phyloP scores from a whole-genome alignment of 2,113 vertebrate genomes.

The Cyanoramphus novaezelandiae region DNA sequence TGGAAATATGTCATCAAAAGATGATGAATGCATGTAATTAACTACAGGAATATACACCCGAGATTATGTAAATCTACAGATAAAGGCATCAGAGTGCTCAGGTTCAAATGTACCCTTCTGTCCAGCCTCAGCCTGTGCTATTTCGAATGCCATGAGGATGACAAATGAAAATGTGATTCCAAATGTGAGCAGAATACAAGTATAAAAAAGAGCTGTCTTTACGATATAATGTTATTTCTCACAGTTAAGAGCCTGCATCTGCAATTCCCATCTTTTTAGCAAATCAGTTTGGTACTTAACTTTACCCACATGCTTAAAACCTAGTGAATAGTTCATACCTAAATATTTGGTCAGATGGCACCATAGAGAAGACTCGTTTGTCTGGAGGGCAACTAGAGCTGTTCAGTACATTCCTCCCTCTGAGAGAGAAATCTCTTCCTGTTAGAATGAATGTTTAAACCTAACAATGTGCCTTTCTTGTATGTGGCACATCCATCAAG shows the following conservation, averaged over 20 bases:
- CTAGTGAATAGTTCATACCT: not conserved
- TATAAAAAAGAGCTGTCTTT: not conserved
- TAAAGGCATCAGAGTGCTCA: not conserved
- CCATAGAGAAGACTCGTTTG: not conserved
- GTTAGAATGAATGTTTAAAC: not conserved
- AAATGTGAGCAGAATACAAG: not conserved
- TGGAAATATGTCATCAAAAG: constrained; percentile 21
- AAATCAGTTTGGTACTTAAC: not conserved
- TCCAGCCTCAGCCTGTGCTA: not conserved
- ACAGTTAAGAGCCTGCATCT: not conserved
- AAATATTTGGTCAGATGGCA: not conserved
- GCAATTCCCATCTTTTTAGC: not conserved
- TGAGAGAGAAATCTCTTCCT: not conserved
- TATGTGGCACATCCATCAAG: not conserved
- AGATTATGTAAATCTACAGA: constrained; percentile 14
- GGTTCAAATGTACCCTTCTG: not conserved
- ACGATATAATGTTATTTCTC: not conserved
- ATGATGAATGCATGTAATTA: constrained; percentile 52
- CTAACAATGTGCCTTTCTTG: rapidly evolving
- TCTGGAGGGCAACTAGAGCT: not conserved
- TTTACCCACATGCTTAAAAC: not conserved
- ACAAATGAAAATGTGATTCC: not conserved
- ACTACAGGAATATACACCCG: not conserved
- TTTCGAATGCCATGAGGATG: not conserved
- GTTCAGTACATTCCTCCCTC: not conserved